These are phyloP conservation scores for Campoplex nolae DNA, from an alignment of 2,888 invertebrate genomes.

Conservation along the genomic window DNA sequence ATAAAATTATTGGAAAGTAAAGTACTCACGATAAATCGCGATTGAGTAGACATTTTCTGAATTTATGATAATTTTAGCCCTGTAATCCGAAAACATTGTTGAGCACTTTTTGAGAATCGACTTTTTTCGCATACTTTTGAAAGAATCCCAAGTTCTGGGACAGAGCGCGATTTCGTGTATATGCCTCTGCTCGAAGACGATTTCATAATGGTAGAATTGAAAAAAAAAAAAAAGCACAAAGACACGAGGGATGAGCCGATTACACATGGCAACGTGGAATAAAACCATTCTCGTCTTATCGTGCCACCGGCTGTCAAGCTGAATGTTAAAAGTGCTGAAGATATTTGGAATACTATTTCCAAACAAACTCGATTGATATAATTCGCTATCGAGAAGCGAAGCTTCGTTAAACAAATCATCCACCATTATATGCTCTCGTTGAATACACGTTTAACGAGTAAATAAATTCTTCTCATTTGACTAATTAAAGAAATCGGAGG, in stretches of 20 bases:
- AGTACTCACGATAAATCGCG: not conserved
- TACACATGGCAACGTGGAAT: conserved; percentile 19
- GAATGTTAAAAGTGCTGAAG: not conserved
- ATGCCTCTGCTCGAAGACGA: not conserved
- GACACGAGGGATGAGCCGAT: not conserved
- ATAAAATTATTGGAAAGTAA: not conserved
- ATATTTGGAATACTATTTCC: not conserved
- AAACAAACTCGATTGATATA: conserved; percentile 1
- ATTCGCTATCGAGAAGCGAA: conserved; percentile 6
- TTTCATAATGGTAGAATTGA: not conserved
- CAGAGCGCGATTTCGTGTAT: not conserved
- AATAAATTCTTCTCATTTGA: not conserved
- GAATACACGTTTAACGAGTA: not conserved
- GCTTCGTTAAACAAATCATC: not conserved
- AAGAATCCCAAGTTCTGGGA: not conserved
- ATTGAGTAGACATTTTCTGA: not conserved
- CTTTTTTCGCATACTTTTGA: not conserved
- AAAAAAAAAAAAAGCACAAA: not conserved
- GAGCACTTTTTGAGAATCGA: not conserved
- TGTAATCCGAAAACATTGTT: not conserved
- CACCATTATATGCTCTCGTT: not conserved
- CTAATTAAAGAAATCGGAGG: conserved; percentile 16
- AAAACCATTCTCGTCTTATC: conserved; percentile 21
- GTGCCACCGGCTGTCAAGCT: not conserved
- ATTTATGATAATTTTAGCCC: not conserved